Evolutionary conservation across 2,797 vertebrate species (phyloP).

Genomic region (Botia almorhae): DNA sequence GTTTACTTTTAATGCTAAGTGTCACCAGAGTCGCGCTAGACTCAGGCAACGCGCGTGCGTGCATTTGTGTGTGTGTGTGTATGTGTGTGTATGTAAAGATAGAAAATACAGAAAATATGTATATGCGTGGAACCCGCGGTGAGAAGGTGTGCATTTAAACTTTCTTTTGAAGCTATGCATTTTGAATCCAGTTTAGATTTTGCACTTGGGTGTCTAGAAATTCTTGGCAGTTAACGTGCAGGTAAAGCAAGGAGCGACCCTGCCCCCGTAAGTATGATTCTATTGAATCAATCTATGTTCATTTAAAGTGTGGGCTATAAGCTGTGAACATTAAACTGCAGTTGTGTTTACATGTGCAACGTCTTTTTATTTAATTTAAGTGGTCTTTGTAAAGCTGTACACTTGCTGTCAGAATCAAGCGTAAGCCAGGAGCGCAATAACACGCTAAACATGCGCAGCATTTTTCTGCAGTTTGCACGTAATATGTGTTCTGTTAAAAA

Average conservation of each 20-base stretch:
- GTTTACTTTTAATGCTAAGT: constrained; percentile 54
- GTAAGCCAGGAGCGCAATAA: background rate
- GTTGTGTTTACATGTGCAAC: constrained; percentile 18
- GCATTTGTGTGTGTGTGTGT: constrained; percentile 6
- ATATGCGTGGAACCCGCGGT: constrained; percentile 49
- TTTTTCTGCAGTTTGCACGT: background rate
- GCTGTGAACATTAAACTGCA: background rate
- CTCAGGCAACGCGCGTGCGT: background rate
- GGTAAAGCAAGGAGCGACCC: constrained; percentile 16
- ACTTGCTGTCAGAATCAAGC: constrained; percentile 14
- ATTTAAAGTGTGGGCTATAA: background rate
- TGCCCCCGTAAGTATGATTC: constrained; percentile 43
- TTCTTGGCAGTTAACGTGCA: constrained; percentile 11
- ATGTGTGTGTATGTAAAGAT: constrained; percentile 5
- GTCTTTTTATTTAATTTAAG: constrained; percentile 22
- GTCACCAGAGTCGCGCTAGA: constrained; percentile 37
- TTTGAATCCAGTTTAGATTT: background rate
- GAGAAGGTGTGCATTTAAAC: constrained; percentile 32
- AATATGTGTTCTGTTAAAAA: constrained; percentile 1
- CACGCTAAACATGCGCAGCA: background rate
- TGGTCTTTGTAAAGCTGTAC: background rate
- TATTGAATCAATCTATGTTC: background rate
- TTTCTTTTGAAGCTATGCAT: background rate
- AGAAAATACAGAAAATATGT: constrained; percentile 28
- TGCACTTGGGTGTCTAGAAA: background rate